A percentile compares a stretch with the other conserved stretches of the same genome.
phyloP scores from a whole-genome alignment of 2,888 invertebrate species.

The Cheilosia scutellata region DNA sequence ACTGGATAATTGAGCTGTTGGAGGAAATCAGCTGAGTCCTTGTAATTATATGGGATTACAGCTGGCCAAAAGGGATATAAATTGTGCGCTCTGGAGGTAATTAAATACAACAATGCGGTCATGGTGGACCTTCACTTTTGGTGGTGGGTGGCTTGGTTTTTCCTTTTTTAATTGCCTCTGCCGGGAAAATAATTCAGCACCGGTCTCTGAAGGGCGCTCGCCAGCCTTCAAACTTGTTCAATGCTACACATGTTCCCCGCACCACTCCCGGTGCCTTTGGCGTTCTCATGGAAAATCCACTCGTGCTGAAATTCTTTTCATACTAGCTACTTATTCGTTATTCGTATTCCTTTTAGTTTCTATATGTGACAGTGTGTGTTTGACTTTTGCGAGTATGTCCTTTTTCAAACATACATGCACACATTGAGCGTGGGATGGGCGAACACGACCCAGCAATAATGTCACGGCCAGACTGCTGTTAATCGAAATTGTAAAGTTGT shows the following conservation, averaged over 20 bases:
- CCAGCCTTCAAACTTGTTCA: slow-evolving; percentile 69
- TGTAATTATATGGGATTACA: slow-evolving; percentile 60
- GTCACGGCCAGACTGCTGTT: slow-evolving; percentile 75
- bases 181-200: slow-evolving; percentile 43
- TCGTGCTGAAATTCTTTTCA: slow-evolving; percentile 50
- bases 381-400: slow-evolving; percentile 63
- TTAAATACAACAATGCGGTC: slow-evolving; percentile 52
- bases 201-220: slow-evolving; percentile 64
- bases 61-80: slow-evolving; percentile 35
- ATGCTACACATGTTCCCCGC: slow-evolving; percentile 41
- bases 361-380: slow-evolving; percentile 51
- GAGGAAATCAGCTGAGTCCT: slow-evolving; percentile 61
- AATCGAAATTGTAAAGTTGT: slow-evolving; percentile 73
- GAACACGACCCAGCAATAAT: slow-evolving; percentile 69
- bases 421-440: background rate
- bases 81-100: slow-evolving; percentile 44
- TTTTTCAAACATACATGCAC: slow-evolving; percentile 41
- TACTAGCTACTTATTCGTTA: too few relatives aligned
- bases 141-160: slow-evolving; percentile 45
- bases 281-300: slow-evolving; percentile 56
- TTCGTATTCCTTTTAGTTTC: slow-evolving; percentile 29
- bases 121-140: slow-evolving; percentile 51
- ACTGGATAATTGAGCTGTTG: slow-evolving; percentile 67
- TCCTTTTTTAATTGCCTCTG: slow-evolving; percentile 64
- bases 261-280: slow-evolving; percentile 1